phyloP scores from a whole-genome alignment of 92 coral and sea anemone species.

The Porites rus region DNA sequence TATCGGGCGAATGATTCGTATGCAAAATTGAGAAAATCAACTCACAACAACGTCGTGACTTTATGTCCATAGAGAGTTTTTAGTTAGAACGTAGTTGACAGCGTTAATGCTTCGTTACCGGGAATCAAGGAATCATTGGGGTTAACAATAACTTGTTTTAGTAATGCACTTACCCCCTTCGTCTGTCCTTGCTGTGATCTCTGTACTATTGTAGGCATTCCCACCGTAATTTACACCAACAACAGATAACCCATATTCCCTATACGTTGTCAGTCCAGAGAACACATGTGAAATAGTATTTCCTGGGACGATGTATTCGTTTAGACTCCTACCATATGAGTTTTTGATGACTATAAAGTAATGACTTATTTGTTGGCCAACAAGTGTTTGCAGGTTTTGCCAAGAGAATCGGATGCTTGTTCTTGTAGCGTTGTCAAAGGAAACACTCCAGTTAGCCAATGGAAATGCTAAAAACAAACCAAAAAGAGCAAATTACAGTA shows the following conservation, averaged over 20 bases:
- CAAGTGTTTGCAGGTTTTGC: not conserved
- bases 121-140: too few relatives aligned
- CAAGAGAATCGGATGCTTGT: not conserved
- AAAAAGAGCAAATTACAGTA: too few relatives aligned
- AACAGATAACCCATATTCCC: not conserved
- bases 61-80: too few relatives aligned
- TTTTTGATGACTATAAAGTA: not conserved
- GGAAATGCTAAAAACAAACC: conserved; percentile 1
- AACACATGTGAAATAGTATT: not conserved
- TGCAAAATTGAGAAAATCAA: too few relatives aligned
- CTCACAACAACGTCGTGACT: too few relatives aligned
- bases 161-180: conserved; percentile 7
- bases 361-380: conserved; percentile 4
- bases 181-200: conserved; percentile 2
- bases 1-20: too few relatives aligned
- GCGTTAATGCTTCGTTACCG: too few relatives aligned
- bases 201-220: not conserved
- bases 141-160: too few relatives aligned
- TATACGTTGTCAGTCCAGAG: not conserved
- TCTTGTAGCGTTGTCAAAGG: not conserved
- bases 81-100: too few relatives aligned
- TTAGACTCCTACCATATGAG: not conserved
- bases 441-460: conserved; percentile 7
- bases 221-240: not conserved
- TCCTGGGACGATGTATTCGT: not conserved